Evolutionary conservation across 2,888 invertebrate species (phyloP).

Genomic region (Ichneumoninae sp.): DNA sequence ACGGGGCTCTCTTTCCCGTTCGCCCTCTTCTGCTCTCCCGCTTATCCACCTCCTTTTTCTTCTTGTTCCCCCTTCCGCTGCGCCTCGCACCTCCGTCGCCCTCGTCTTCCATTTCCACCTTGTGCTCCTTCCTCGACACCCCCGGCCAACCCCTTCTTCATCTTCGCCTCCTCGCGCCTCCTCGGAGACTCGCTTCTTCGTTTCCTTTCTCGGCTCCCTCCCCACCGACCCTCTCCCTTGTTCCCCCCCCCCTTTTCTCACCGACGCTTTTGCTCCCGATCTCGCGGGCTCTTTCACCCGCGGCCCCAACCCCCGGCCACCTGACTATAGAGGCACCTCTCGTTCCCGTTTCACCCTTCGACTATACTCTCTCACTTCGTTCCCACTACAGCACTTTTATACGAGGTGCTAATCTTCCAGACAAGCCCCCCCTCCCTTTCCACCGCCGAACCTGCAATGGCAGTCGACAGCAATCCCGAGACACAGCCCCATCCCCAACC

Average conservation of each 20-base stretch:
- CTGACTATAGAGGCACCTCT: conserved; percentile 52
- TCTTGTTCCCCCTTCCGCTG: conserved; percentile 57
- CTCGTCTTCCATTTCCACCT: conserved; percentile 64
- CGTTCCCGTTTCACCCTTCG: conserved; percentile 45
- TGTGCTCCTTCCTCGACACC: conserved; percentile 44
- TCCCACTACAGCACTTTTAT: conserved; percentile 82
- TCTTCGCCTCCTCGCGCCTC: conserved; percentile 48
- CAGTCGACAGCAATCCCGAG: conserved; percentile 56
- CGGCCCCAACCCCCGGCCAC: conserved; percentile 43
- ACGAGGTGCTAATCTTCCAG: conserved; percentile 84
- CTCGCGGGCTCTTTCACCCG: conserved; percentile 55
- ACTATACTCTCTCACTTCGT: conserved; percentile 70
- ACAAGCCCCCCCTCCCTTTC: conserved; percentile 74
- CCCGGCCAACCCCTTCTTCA: conserved; percentile 62
- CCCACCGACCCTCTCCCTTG: conserved; percentile 15
- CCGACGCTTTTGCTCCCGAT: conserved; percentile 60
- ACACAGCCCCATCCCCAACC: conserved; percentile 62
- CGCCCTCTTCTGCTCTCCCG: conserved; percentile 61
- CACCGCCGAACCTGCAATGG: conserved; percentile 46
- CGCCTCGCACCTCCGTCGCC: conserved; percentile 67
- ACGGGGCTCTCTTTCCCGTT: conserved; percentile 58
- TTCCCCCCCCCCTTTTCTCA: conserved; percentile 37
- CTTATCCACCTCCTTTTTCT: conserved; percentile 65
- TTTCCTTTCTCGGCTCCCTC: conserved; percentile 43
- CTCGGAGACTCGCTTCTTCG: conserved; percentile 56